Percentiles rank a stretch among this genome's conserved stretches.
phyloP scores from a whole-genome alignment of 2,888 invertebrate species.

The Drosophila infuscata region DNA sequence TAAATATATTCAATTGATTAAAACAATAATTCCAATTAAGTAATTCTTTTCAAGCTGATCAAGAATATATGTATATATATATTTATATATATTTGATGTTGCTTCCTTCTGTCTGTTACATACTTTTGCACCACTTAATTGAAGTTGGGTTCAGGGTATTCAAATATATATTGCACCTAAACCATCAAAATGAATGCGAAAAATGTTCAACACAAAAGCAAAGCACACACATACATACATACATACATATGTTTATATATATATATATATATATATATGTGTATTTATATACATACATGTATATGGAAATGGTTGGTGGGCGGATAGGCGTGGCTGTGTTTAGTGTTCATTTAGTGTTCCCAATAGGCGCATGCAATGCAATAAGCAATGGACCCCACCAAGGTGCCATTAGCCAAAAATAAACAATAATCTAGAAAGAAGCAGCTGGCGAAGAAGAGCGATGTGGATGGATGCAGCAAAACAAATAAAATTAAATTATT shows the following conservation, averaged over 20 bases:
- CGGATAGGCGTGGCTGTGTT: conserved; percentile 35
- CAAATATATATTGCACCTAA: conserved; percentile 62
- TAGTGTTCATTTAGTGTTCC: conserved; percentile 65
- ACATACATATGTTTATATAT: not conserved
- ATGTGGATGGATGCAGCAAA: conserved; percentile 67
- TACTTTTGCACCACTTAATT: not conserved
- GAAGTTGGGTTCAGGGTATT: conserved; percentile 19
- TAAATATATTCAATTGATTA: not conserved
- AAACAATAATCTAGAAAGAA: conserved; percentile 47
- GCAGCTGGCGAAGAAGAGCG: conserved; percentile 37
- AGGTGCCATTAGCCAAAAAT: conserved; percentile 71
- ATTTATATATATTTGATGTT: not conserved
- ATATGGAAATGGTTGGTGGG: conserved; percentile 1
- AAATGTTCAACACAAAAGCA: conserved; percentile 40
- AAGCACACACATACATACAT: not conserved
- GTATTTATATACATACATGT: not conserved
- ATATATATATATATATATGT: not conserved
- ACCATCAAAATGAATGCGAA: conserved; percentile 65
- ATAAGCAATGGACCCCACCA: conserved; percentile 57
- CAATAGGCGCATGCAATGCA: conserved; percentile 64
- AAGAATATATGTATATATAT: not conserved
- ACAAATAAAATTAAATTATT: conserved; percentile 79
- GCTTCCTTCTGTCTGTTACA: not conserved
- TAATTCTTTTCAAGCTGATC: not conserved
- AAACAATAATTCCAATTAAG: not conserved